A percentile compares a stretch with the other conserved stretches of the same genome.
Evolutionary conservation across 2,113 vertebrate species (phyloP).

Genomic region (Calyptomena viridis): DNA sequence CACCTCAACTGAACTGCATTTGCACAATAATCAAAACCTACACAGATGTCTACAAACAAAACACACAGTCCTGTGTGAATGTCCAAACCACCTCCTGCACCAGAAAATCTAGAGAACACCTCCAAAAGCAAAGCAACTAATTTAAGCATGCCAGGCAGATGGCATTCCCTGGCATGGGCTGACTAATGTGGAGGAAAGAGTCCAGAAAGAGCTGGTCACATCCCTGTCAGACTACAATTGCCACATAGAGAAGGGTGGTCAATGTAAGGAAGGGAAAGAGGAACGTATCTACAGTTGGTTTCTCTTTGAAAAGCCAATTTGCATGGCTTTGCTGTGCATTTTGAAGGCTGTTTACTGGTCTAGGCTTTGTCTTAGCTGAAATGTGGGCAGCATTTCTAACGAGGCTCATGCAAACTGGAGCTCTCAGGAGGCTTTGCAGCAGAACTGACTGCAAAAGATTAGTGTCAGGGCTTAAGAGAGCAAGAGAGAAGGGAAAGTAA

Average conservation of each 20-base stretch:
- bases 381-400: slow-evolving; percentile 42
- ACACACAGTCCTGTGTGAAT: accelerated
- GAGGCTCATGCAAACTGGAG: not conserved
- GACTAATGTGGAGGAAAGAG: not conserved
- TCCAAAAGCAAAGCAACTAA: not conserved
- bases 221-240: not conserved
- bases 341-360: not conserved
- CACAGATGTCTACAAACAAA: not conserved
- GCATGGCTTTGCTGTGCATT: not conserved
- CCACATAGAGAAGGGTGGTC: accelerated
- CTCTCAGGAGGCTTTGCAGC: slow-evolving; percentile 7
- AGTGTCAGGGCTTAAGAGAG: not conserved
- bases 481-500: not conserved
- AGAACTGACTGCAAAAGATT: slow-evolving; percentile 51
- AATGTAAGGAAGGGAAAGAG: not conserved
- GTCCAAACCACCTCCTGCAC: not conserved
- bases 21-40: not conserved
- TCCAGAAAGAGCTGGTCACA: not conserved
- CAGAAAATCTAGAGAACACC: not conserved
- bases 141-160: not conserved
- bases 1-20: not conserved
- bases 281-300: not conserved
- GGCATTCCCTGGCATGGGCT: not conserved
- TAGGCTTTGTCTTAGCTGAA: slow-evolving; percentile 34
- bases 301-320: not conserved